Evolutionary conservation across 1,140 invertebrate genomes (phyloP), one percentile per base, ranked within the genome.

Genomic region (Maniola jurtina): DNA sequence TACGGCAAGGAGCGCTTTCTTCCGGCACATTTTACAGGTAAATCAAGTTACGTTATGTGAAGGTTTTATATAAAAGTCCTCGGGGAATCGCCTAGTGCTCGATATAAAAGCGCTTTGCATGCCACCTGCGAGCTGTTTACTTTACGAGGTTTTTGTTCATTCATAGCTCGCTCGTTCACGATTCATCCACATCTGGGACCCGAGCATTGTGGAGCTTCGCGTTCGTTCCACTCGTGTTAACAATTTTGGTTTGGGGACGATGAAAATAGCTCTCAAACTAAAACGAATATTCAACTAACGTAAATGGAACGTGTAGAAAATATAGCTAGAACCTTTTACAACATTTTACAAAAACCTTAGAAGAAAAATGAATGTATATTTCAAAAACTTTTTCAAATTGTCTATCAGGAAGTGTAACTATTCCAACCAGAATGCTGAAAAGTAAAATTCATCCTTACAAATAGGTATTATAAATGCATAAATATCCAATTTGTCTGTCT

Each of bases 121-220:
- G 71, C 69, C 72, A 76, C 72, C 68, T 73, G 68, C 70, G 67
- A 66, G 58, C 54, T 73, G 74, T 74, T 79, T 76, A 67, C 70
- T 72, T 75, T 73, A 71, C 60, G 61, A 72, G 69, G 45, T 65
- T 62, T 74, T 74, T 73, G 68, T 75, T 68, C 71, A 65, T 63
- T 71, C 58, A 57, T 52, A 68, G 47, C 62, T 38, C 52, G 61
- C 50, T 55, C 61, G 48, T 36, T 45, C 58, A 15, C 15, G 15
- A 59, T 36, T 38, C 50, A 65, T 67, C 16, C 52, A 59, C 72
- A 73, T 71, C 64, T 71, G 71, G 42, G 70, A 56, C 60, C 45
- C 34, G 4, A 15, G 48, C 48, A 52, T 25, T 52, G 48, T 16
- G 16, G 5, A 15, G 14, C 48, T 52, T 14, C n/a, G n/a, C n/a